Conservation (phyloP, 2,113 vertebrate species). For the human (Homo sapiens) region DNA sequence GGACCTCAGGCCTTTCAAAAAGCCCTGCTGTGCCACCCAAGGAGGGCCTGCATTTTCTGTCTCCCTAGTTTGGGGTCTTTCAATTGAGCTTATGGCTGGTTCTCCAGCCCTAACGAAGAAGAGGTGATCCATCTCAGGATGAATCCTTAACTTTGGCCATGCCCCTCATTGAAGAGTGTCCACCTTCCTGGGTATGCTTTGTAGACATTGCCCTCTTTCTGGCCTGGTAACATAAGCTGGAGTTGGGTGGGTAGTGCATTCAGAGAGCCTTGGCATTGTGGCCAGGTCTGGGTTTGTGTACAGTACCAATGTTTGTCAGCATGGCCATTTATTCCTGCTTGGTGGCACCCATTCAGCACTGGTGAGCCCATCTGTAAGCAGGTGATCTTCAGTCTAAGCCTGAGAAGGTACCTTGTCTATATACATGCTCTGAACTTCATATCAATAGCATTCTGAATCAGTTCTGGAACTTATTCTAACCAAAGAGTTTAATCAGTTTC, state of each 20-base stretch:
- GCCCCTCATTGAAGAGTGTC: too few species aligned
- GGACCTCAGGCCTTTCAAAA: too few species aligned
- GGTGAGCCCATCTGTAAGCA: background rate
- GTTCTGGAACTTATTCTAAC: background rate
- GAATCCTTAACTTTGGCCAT: background rate
- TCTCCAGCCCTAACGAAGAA: background rate
- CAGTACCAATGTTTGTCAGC: background rate
- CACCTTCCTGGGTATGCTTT: fast-evolving
- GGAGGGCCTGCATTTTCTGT: fast-evolving
- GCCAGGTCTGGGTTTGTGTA: too few species aligned
- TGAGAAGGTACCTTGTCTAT: fast-evolving
- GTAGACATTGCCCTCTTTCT: background rate
- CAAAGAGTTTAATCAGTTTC: background rate
- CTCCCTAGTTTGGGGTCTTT: background rate
- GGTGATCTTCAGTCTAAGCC: background rate
- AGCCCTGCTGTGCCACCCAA: background rate
- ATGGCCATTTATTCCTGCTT: background rate
- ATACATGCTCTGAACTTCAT: background rate
- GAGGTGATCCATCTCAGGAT: too few species aligned
- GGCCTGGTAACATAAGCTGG: background rate
- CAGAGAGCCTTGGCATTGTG: background rate
- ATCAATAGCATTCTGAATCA: background rate
- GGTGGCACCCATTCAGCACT: too few species aligned
- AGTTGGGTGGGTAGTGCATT: too few species aligned
- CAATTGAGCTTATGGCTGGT: too few species aligned